Conservation (phyloP, 2,797 vertebrate genomes). For the Microhierax caerulescens region DNA sequence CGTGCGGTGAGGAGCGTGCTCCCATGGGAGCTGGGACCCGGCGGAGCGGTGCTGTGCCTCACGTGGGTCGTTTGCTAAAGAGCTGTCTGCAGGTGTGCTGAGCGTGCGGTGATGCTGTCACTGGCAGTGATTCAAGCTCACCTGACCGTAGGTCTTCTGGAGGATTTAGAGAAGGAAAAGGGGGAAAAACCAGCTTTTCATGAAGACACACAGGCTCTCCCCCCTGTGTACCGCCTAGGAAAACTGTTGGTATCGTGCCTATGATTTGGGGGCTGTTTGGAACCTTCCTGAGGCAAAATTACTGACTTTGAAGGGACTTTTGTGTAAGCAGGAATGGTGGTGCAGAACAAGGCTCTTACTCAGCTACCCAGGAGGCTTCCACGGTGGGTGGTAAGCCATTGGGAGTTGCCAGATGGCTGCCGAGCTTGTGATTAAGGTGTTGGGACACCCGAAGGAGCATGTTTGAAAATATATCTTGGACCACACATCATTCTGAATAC, state of each 20-base stretch:
- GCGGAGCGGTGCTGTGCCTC: rapidly evolving
- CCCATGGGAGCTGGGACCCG: rapidly evolving
- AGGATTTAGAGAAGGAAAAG: neutral
- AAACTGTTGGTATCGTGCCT: neutral
- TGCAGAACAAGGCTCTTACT: neutral
- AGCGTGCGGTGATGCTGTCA: neutral
- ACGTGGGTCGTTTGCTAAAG: neutral
- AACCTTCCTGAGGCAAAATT: neutral
- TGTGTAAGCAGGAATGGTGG: neutral
- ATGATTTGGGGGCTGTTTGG: neutral
- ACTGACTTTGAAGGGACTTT: neutral
- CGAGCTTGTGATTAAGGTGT: neutral
- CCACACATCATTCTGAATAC: constrained; percentile 1
- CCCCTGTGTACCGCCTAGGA: neutral
- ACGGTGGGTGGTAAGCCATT: neutral
- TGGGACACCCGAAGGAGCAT: neutral
- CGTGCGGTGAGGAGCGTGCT: rapidly evolving
- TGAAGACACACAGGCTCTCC: neutral
- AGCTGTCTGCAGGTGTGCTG: neutral
- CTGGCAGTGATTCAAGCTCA: neutral
- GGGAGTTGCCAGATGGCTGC: neutral
- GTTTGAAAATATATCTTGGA: neutral
- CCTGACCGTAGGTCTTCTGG: neutral
- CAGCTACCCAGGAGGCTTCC: neutral
- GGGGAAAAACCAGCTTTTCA: neutral